phyloP scores from a whole-genome alignment of 1,140 invertebrate species.

The Bombus vancouverensis region DNA sequence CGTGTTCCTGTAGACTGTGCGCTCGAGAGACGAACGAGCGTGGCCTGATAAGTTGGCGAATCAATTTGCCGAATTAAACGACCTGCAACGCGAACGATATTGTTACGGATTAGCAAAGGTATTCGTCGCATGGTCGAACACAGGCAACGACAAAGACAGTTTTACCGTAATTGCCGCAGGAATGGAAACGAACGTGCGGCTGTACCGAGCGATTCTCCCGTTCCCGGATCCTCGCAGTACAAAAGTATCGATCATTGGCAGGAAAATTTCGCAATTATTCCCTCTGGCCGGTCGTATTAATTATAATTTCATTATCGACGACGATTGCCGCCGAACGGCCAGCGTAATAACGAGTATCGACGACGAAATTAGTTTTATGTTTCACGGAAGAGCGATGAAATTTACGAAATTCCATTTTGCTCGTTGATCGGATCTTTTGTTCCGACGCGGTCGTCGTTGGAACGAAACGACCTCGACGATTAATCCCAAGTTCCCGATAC shows the following conservation, averaged over 20 bases:
- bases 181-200: not conserved
- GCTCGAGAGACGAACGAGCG: no score
- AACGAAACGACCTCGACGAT: not conserved
- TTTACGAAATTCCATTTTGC: not conserved
- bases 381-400: not conserved
- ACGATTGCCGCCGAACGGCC: not conserved
- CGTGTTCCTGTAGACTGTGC: rapidly evolving
- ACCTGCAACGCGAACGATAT: not conserved
- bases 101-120: not conserved
- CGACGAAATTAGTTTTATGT: not conserved
- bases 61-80: slow-evolving; percentile 51
- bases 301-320: slow-evolving; percentile 2
- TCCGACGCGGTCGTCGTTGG: not conserved
- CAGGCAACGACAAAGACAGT: not conserved
- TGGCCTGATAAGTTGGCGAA: slow-evolving; percentile 39
- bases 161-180: not conserved
- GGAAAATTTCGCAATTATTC: not conserved
- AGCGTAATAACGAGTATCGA: not conserved
- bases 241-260: slow-evolving; percentile 1
- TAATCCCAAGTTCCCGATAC: not conserved
- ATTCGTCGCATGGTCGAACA: no score
- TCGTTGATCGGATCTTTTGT: not conserved
- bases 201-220: not conserved
- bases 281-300: not conserved
- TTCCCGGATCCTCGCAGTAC: not conserved